Conservation (phyloP, 2,113 vertebrate genomes). For the Anolis carolinensis region DNA sequence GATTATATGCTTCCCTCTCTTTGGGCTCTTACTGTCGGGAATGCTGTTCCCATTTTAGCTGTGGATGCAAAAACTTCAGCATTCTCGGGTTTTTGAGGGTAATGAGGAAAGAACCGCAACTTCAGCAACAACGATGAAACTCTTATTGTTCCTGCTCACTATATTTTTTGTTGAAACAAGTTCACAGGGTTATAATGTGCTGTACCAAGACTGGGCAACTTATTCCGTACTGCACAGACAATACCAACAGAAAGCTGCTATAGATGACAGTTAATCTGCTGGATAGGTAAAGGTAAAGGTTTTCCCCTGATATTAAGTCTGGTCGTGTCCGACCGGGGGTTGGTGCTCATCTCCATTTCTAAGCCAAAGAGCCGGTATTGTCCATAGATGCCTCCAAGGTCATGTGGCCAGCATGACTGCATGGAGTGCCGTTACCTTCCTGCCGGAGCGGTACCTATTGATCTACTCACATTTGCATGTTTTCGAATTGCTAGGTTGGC, state of each 20-base stretch:
- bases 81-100: constrained; percentile 40
- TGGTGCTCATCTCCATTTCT: too few species aligned
- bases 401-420: too few species aligned
- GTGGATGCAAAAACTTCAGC: constrained; percentile 58
- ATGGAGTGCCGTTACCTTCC: too few species aligned
- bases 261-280: neutral
- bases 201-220: constrained; percentile 7
- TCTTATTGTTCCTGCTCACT: constrained; percentile 37
- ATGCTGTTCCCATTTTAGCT: constrained; percentile 59
- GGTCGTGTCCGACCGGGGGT: too few species aligned
- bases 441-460: too few species aligned
- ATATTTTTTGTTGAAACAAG: constrained; percentile 49
- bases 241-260: neutral
- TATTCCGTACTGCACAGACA: neutral
- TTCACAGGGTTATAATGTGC: constrained; percentile 36
- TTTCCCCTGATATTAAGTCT: too few species aligned
- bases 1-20: constrained; percentile 39
- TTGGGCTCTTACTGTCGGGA: constrained; percentile 53
- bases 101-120: constrained; percentile 27
- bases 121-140: constrained; percentile 47
- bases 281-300: too few species aligned
- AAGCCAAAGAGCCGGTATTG: too few species aligned
- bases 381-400: too few species aligned
- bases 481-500: too few species aligned
- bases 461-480: too few species aligned